phyloP scores from a whole-genome alignment of 2,888 invertebrate genomes.

The Melangyna quadrimaculata region DNA sequence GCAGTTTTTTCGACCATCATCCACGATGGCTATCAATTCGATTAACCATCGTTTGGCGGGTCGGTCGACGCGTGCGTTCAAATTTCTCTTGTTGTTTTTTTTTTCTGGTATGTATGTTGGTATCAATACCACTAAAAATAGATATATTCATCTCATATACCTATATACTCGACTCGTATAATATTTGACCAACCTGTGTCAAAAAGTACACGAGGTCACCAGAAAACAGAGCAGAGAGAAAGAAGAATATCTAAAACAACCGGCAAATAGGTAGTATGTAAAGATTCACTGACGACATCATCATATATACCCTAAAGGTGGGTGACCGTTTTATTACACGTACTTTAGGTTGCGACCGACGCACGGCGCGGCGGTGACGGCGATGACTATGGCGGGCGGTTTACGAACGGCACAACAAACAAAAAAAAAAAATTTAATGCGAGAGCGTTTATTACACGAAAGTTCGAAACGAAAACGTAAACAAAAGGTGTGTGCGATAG shows the following conservation, averaged over 20 bases:
- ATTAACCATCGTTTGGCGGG: slow-evolving; percentile 38
- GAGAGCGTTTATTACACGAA: slow-evolving; percentile 20
- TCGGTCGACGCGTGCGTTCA: slow-evolving; percentile 51
- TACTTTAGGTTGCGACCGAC: slow-evolving; percentile 35
- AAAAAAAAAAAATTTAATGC: slow-evolving; percentile 26
- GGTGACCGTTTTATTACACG: slow-evolving; percentile 71
- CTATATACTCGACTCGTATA: no score
- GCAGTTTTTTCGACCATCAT: neutral
- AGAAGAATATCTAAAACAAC: neutral
- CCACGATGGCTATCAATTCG: slow-evolving; percentile 68
- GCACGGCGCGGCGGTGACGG: no score
- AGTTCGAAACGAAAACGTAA: slow-evolving; percentile 57
- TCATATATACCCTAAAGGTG: slow-evolving; percentile 43
- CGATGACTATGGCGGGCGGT: slow-evolving; percentile 12
- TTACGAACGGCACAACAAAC: slow-evolving; percentile 48
- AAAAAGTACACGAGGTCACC: slow-evolving; percentile 51
- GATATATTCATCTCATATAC: neutral
- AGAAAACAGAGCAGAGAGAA: neutral
- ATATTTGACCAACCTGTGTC: slow-evolving; percentile 17
- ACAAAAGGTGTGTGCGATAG: slow-evolving; percentile 69
- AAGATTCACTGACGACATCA: slow-evolving; percentile 38
- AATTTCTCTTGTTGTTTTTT: slow-evolving; percentile 15
- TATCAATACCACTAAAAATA: neutral
- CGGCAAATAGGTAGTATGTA: slow-evolving; percentile 2
- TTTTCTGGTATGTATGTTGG: neutral